A percentile compares a stretch with the other conserved stretches of the same genome.
These are phyloP conservation scores for Stomorhina lunata DNA, from an alignment of 2,888 invertebrate species.

Conservation along the genomic window DNA sequence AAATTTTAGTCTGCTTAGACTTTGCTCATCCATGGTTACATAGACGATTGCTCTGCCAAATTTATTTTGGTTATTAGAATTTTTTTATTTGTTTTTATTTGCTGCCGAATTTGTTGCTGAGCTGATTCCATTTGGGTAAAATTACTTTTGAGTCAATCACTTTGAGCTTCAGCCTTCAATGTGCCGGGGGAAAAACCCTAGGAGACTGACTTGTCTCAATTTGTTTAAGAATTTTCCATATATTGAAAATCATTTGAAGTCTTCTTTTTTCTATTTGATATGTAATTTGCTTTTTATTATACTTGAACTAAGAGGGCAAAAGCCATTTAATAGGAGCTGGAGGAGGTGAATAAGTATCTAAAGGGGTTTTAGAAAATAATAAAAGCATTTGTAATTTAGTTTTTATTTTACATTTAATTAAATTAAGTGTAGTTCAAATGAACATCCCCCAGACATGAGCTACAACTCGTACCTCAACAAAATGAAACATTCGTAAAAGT, in stretches of 20 bases:
- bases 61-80: background rate
- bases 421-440: constrained; percentile 53
- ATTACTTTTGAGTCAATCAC: constrained; percentile 17
- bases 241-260: background rate
- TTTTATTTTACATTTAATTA: constrained; percentile 55
- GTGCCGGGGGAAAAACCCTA: background rate
- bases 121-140: background rate
- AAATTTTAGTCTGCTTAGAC: background rate
- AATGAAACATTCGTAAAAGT: background rate
- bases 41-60: background rate
- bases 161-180: constrained; percentile 11
- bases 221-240: background rate
- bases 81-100: background rate
- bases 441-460: constrained; percentile 18
- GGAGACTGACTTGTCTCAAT: constrained; percentile 26
- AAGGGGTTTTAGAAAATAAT: background rate
- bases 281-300: background rate
- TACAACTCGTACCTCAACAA: background rate
- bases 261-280: background rate
- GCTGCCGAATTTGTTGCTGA: constrained; percentile 1
- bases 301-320: background rate
- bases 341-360: background rate
- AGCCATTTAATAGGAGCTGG: background rate
- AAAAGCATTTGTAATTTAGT: constrained; percentile 52
- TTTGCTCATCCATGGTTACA: background rate